phyloP scores from a whole-genome alignment of 2,113 vertebrate genomes.

The Trematocara zebra region DNA sequence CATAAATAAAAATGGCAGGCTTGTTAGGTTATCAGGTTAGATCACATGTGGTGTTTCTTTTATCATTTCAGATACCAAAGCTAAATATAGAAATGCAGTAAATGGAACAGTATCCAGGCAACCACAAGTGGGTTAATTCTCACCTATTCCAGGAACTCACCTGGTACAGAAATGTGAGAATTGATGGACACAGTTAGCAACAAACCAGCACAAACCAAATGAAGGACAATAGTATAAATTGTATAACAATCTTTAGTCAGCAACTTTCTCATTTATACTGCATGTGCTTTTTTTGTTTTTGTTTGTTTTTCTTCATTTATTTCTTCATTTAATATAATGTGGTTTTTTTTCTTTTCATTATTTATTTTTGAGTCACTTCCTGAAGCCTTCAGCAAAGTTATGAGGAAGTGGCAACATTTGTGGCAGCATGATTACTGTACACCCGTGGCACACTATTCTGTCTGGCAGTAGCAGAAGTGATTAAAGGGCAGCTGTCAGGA shows the following conservation, averaged over 20 bases:
- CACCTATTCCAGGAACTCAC: background rate
- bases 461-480: slow-evolving; percentile 38
- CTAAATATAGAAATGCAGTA: background rate
- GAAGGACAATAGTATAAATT: background rate
- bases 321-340: background rate
- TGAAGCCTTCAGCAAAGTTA: background rate
- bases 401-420: background rate
- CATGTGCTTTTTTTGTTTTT: background rate
- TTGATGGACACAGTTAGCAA: background rate
- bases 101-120: background rate
- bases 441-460: slow-evolving; percentile 2
- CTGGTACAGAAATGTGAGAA: background rate
- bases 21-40: background rate
- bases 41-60: background rate
- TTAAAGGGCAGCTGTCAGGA: slow-evolving; percentile 66
- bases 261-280: background rate
- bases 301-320: background rate
- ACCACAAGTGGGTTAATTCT: background rate
- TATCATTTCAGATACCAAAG: background rate
- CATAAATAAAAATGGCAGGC: background rate
- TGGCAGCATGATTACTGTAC: slow-evolving; percentile 4
- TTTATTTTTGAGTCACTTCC: background rate
- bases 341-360: rapidly evolving
- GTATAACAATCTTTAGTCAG: background rate
- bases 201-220: background rate